Base-by-base conservation (phyloP, 2,888 invertebrate genomes). In the Cistogaster globosa region DNA sequence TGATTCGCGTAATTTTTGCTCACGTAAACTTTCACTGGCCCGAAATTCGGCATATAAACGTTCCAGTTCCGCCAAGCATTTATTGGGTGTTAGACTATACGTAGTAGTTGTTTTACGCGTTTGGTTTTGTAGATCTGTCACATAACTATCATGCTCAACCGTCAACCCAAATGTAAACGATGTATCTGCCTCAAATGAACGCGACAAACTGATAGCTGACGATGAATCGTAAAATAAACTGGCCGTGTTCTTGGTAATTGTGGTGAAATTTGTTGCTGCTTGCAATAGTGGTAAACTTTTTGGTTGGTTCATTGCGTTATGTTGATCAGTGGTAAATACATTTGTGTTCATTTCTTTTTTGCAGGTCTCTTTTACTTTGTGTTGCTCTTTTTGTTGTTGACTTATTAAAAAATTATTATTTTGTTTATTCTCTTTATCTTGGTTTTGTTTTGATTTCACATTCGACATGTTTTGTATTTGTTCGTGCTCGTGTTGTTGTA, bases 51-150 rank as follows among this genome's bases (percentile, higher is more conserved):
- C 91, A 88, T 91, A 90, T 81, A 91, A 87, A 85, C 91, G 91
- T 88, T 91, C 91, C 88, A 91, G 89, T 89, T 91, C 91, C 86
- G 91, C 91, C 87, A 91, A 88, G 89, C 91, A 91, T 91, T 91
- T 91, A 88, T 91, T 91, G 86, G 90, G 91, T 74, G 88, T 90
- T 88, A 91, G 87, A 84, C 63, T 80, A 63, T 81, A 81, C 81
- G 87, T 80, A 78, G 72, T 74, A 84, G 87, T 82, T 69, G 77
- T 76, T 80, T 81, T 75, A 62, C 69, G 63, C 75, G 84, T 83
- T 83, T 62, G 38, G 79, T 68, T 57, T 51, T 80, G 72, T 26
- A 81, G 45, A 76, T 62, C 58, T 76, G 85, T 83, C 69, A 81
- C 87, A 86, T 85, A 86, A 87, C 80, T 85, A 83, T 85, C 63